Conservation (phyloP, 2,113 vertebrate species). For the Cavia porcellus region DNA sequence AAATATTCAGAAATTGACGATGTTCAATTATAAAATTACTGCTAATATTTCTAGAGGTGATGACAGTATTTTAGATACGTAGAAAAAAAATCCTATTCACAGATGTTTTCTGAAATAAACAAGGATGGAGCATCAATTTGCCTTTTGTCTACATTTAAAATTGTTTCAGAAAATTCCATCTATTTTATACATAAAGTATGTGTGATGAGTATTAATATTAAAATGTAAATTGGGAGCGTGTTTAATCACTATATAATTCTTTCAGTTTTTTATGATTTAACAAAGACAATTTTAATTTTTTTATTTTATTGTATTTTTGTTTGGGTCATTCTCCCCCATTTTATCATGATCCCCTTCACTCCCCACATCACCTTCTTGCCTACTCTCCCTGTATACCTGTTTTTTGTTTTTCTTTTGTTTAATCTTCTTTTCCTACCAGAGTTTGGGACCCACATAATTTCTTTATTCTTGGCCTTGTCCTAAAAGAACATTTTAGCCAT, state of each 20-base stretch:
- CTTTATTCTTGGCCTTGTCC: constrained; percentile 41
- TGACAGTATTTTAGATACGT: not conserved
- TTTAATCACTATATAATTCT: not conserved
- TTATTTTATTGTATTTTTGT: not conserved
- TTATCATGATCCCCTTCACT: too few relatives aligned
- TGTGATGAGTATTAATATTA: not conserved
- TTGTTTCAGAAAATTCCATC: not conserved
- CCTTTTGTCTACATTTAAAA: constrained; percentile 49
- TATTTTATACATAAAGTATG: not conserved
- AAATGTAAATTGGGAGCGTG: not conserved
- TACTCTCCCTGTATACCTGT: not conserved
- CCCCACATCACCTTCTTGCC: not conserved
- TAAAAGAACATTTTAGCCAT: constrained; percentile 29
- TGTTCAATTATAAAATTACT: not conserved
- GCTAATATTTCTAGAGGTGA: not conserved
- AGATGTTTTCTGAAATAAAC: constrained; percentile 24
- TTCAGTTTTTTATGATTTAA: not conserved
- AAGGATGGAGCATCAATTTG: not conserved
- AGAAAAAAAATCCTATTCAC: constrained; percentile 39
- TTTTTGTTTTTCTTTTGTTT: not conserved
- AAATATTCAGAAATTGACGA: not conserved
- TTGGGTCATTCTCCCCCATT: not conserved
- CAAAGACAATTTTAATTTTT: not conserved
- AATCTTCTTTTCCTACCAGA: not conserved
- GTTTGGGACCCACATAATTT: not conserved